These are phyloP conservation scores for Drosophila nr. perissopoda DNA, from an alignment of 2,888 invertebrate species.

Conservation along the genomic window DNA sequence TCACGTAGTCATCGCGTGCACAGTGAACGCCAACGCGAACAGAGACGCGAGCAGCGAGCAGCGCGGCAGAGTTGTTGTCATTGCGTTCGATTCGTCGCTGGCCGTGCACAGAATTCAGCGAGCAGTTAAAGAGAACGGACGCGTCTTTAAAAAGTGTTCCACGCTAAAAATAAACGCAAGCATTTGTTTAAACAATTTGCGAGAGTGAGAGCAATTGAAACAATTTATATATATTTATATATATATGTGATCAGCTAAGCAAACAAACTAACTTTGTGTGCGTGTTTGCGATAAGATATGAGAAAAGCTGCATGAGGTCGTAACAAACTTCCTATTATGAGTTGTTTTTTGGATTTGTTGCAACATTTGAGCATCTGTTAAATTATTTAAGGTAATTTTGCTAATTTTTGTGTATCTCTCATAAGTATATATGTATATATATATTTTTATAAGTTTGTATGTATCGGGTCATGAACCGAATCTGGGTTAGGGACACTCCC, in stretches of 20 bases:
- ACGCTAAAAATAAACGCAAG: constrained; percentile 30
- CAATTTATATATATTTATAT: constrained; percentile 19
- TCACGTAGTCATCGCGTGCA: constrained; percentile 78
- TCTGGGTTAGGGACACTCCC: constrained; percentile 77
- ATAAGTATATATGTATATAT: not conserved
- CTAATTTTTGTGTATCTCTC: not conserved
- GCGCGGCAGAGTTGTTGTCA: constrained; percentile 49
- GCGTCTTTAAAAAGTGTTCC: constrained; percentile 42
- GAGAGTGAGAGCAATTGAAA: constrained; percentile 25
- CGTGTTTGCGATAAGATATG: constrained; percentile 53
- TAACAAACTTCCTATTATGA: constrained; percentile 15
- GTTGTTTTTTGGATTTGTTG: constrained; percentile 14
- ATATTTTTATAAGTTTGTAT: constrained; percentile 5
- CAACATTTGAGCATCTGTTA: constrained; percentile 2
- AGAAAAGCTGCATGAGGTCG: constrained; percentile 22
- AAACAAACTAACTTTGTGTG: constrained; percentile 41
- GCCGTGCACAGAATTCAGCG: constrained; percentile 61
- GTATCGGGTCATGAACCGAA: constrained; percentile 38
- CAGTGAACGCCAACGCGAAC: constrained; percentile 28
- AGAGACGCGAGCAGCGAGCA: constrained; percentile 21
- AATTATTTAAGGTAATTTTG: constrained; percentile 58
- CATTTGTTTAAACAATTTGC: constrained; percentile 67
- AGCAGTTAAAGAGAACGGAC: constrained; percentile 72
- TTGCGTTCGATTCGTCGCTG: constrained; percentile 30
- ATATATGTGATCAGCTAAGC: constrained; percentile 38